Conservation (phyloP, 2,113 vertebrate species). For the Solea solea region DNA sequence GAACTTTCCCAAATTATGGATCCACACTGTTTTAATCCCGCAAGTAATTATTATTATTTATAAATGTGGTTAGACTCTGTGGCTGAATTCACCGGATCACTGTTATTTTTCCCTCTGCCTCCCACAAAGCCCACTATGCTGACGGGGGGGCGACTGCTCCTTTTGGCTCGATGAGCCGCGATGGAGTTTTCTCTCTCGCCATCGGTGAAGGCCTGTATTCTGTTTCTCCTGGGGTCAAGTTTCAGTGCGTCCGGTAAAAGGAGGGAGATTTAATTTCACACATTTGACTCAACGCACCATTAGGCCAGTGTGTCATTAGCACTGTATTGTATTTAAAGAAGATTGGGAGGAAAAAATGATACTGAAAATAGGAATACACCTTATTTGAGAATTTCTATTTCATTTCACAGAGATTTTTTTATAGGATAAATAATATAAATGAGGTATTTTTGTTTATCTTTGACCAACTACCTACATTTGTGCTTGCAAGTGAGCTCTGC, state of each 20-base stretch:
- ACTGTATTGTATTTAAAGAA: conserved; percentile 28
- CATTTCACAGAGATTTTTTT: conserved; percentile 13
- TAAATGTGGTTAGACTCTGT: not conserved
- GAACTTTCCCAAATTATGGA: conserved; percentile 17
- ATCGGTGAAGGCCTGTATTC: conserved; percentile 18
- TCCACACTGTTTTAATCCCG: not conserved
- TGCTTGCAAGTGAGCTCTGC: conserved; percentile 6
- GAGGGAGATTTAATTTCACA: conserved; percentile 44
- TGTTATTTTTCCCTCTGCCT: conserved; percentile 4
- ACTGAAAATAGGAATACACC: not conserved
- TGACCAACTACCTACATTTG: conserved; percentile 10
- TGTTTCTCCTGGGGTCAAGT: conserved; percentile 19
- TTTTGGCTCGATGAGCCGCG: conserved; percentile 40
- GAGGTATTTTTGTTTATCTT: conserved; percentile 1
- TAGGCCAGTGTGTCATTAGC: conserved; percentile 46
- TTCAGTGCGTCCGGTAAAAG: conserved; percentile 31
- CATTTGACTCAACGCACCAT: conserved; percentile 44
- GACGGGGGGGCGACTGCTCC: conserved; percentile 20
- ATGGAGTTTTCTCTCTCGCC: conserved; percentile 31
- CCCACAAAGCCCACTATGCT: conserved; percentile 20
- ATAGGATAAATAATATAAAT: conserved; percentile 13
- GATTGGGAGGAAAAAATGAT: not conserved
- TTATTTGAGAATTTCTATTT: conserved; percentile 42
- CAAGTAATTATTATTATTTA: not conserved
- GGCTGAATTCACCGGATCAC: conserved; percentile 10